Evolutionary conservation across 2,888 invertebrate genomes (phyloP).

Genomic region (Heliothis peltigera): DNA sequence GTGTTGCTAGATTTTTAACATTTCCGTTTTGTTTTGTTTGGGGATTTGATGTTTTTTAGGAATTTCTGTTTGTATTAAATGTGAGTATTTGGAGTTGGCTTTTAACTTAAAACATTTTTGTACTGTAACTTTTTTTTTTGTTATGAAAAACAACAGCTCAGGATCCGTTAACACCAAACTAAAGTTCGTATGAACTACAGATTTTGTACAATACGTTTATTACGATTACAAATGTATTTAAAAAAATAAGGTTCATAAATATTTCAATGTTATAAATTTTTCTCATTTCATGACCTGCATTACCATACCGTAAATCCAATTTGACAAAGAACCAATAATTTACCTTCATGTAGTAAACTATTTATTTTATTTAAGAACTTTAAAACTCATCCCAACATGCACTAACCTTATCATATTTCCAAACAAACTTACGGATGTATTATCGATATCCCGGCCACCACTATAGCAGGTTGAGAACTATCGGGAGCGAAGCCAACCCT

Average conservation of each 20-base stretch:
- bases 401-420: neutral
- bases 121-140: neutral
- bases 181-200: neutral
- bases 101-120: neutral
- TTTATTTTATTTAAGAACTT: neutral
- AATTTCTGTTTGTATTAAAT: neutral
- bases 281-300: too few relatives aligned
- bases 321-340: neutral
- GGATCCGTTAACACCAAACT: neutral
- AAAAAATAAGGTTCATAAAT: too few relatives aligned
- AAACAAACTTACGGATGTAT: slow-evolving; percentile 5
- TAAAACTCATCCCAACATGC: neutral
- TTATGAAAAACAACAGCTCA: neutral
- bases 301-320: too few relatives aligned
- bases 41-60: neutral
- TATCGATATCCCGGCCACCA: slow-evolving; percentile 7
- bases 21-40: neutral
- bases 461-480: slow-evolving; percentile 35
- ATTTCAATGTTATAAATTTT: too few relatives aligned
- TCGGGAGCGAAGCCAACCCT: slow-evolving; percentile 45
- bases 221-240: too few relatives aligned
- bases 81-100: neutral
- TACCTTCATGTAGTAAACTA: neutral
- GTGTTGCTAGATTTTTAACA: slow-evolving; percentile 12
- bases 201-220: neutral